phyloP scores from a whole-genome alignment of 2,797 vertebrate genomes.

The Oceanodroma leucorhoa region DNA sequence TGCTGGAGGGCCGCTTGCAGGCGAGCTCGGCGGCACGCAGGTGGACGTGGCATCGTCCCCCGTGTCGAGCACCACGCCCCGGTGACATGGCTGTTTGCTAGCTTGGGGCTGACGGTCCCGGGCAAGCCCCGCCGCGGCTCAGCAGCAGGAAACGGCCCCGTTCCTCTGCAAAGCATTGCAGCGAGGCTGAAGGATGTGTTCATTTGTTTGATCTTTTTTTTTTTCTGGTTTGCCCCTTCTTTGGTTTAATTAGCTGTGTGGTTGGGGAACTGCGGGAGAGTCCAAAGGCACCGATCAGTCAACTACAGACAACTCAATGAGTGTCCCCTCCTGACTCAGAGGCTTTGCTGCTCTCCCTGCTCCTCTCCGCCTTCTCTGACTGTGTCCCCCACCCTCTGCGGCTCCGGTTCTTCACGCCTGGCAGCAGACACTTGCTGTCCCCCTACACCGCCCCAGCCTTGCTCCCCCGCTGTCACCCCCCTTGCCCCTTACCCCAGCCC shows the following conservation, averaged over 20 bases:
- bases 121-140: not conserved
- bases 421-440: not conserved
- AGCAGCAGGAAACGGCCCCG: not conserved
- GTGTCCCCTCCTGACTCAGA: slow-evolving; percentile 36
- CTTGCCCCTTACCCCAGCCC: rapidly evolving
- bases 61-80: rapidly evolving
- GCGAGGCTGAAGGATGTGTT: not conserved
- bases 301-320: not conserved
- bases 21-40: rapidly evolving
- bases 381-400: rapidly evolving
- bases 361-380: not conserved
- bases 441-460: not conserved
- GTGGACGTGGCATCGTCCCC: not conserved
- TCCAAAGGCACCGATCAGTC: not conserved
- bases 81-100: not conserved
- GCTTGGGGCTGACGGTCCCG: rapidly evolving
- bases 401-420: rapidly evolving
- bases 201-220: not conserved
- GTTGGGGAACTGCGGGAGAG: not conserved
- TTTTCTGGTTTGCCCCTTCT: not conserved
- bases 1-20: not conserved
- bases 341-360: not conserved
- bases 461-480: no score
- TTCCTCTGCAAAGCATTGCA: rapidly evolving
- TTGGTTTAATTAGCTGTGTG: not conserved